Evolutionary conservation across 2,113 vertebrate genomes (phyloP), one percentile per base, ranked within the genome.

Genomic region (Nymphicus hollandicus): DNA sequence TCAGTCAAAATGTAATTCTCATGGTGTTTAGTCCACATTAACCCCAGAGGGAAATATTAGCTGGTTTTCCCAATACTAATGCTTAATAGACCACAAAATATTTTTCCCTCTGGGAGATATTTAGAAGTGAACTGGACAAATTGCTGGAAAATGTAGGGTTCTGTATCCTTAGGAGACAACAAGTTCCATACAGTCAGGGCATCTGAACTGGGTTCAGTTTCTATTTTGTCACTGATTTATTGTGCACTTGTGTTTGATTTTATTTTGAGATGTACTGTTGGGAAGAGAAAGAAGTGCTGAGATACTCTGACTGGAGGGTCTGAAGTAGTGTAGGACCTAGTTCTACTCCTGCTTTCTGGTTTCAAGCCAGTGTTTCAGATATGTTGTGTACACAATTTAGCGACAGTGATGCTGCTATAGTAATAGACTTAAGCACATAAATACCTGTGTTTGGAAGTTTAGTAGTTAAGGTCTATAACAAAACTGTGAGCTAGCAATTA

Each of bases 101-200:
- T 46, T 91, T 86, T 79, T 61, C 70, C 73, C 60, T 50, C 20
- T 79, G 86, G 92, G 91, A 91, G 46, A 69, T 44, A 33, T 7
- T 89, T 61, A 79, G 39, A 87, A 66, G 44, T 28, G 49, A 91
- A 53, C 85, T 95, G 93, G 88, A 92, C 13, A 22, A 81, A 86
- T n/a, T 69, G 28, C 41, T 92, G 96, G 96, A 90, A 95, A 96
- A 84, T 80, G 15, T 61, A 66, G 37, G 41, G 12, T 73, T 66
- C 41, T 47, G 37, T 80, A 66, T 1, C 1, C 33, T 76, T 81
- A 44, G 72, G 61, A 95, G 86, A 88, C 46, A 77, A 55, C 13
- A 88, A 61, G 17, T 94, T 85, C 70, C 53, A 39, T 78, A 47
- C 6, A 27, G 12, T 11, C 6, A 41, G 76, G 61, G 27, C 27